Evolutionary conservation across 2,113 vertebrate species (phyloP).

Genomic region (Baryphthengus martii): DNA sequence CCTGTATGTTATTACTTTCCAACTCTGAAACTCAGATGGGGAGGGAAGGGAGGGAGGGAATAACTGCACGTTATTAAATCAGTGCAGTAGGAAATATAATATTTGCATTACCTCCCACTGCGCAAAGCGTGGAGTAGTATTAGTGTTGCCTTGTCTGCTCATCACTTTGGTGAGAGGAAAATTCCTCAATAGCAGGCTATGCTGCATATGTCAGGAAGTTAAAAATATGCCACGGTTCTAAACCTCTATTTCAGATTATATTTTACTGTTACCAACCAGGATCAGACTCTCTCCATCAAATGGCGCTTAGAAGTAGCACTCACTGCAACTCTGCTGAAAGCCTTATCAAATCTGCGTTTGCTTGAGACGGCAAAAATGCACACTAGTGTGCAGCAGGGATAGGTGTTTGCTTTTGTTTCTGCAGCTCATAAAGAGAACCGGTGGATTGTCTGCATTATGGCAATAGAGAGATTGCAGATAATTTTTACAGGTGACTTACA

Average conservation of each 20-base stretch:
- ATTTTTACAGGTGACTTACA: not conserved
- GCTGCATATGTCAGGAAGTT: slow-evolving; percentile 12
- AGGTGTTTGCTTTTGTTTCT: slow-evolving; percentile 10
- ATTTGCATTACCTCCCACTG: not conserved
- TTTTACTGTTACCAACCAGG: slow-evolving; percentile 4
- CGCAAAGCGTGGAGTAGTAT: slow-evolving; percentile 15
- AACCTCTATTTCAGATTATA: slow-evolving; percentile 34
- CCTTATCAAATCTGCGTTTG: slow-evolving; percentile 25
- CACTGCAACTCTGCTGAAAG: slow-evolving; percentile 16
- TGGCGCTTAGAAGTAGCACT: slow-evolving; percentile 16
- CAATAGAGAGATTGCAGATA: not conserved
- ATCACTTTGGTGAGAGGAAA: slow-evolving; percentile 49
- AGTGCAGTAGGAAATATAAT: no score
- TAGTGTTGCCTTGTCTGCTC: slow-evolving; percentile 25
- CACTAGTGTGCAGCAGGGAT: not conserved
- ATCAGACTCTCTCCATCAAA: slow-evolving; percentile 37
- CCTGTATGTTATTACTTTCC: not conserved
- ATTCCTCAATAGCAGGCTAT: slow-evolving; percentile 37
- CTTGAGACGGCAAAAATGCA: not conserved
- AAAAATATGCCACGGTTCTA: slow-evolving; percentile 14
- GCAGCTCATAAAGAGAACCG: not conserved
- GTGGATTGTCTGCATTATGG: not conserved
- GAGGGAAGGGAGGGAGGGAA: no score
- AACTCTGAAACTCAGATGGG: not conserved
- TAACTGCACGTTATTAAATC: no score